These are phyloP conservation scores for Rotaria magnacalcarata DNA, from an alignment of 2,888 invertebrate genomes.

Conservation along the genomic window DNA sequence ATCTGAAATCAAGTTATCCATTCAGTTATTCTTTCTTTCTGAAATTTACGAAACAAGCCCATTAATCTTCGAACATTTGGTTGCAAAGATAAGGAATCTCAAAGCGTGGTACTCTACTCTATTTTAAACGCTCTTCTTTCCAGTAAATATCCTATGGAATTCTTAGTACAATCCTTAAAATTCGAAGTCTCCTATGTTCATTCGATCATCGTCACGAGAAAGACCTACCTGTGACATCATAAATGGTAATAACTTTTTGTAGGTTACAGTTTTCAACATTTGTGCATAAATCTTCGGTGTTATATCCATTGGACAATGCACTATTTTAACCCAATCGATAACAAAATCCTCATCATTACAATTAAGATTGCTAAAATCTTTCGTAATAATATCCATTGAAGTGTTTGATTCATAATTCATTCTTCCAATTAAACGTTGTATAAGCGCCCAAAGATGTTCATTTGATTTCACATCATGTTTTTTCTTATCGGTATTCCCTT, in stretches of 20 bases:
- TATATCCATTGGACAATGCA: conserved; percentile 2
- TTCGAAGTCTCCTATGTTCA: too few relatives aligned
- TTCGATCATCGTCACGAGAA: background rate
- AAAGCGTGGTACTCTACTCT: too few relatives aligned
- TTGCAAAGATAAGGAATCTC: too few relatives aligned
- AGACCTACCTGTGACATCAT: background rate
- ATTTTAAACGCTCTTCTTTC: too few relatives aligned
- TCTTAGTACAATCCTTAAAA: too few relatives aligned
- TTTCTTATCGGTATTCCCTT: background rate
- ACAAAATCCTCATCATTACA: background rate
- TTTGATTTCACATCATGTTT: background rate
- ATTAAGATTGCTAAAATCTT: background rate
- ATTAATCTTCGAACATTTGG: too few relatives aligned
- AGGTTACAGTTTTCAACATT: background rate
- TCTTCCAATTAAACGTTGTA: background rate
- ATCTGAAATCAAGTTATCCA: too few relatives aligned
- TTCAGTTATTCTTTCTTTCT: too few relatives aligned
- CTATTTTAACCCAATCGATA: background rate
- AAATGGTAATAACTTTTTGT: conserved; percentile 23
- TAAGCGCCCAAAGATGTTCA: conserved; percentile 7
- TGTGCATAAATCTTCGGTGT: conserved; percentile 23
- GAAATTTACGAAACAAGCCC: too few relatives aligned
- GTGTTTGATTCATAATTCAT: background rate
- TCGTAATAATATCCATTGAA: background rate
- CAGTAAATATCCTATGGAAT: too few relatives aligned